These are phyloP conservation scores for Pyrrhia umbra DNA, from an alignment of 2,888 invertebrate genomes.

Conservation along the genomic window DNA sequence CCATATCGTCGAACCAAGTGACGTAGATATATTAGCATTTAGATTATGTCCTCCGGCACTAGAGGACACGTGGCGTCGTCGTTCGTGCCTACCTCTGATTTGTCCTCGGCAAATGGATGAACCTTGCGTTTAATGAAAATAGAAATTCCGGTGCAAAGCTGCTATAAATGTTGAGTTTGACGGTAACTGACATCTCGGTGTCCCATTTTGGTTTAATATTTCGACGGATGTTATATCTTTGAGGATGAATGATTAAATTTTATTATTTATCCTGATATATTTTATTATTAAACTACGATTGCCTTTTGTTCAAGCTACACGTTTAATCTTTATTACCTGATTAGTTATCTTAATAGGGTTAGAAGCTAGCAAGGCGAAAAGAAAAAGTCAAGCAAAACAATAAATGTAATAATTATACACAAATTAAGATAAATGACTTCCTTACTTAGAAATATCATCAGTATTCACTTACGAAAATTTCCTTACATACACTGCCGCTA, in stretches of 20 bases:
- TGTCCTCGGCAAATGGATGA: constrained; percentile 64
- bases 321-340: too few species aligned
- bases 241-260: constrained; percentile 12
- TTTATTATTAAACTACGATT: background rate
- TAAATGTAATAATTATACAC: background rate
- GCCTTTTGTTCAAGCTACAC: too few species aligned
- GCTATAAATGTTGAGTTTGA: constrained; percentile 48
- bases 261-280: constrained; percentile 13
- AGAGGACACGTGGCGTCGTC: constrained; percentile 72
- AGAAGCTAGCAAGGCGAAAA: too few species aligned
- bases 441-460: constrained; percentile 28
- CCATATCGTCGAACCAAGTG: constrained; percentile 63
- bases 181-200: constrained; percentile 42
- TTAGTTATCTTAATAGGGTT: too few species aligned
- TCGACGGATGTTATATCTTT: constrained; percentile 14
- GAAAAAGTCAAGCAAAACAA: too few species aligned
- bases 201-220: constrained; percentile 39
- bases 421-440: constrained; percentile 17
- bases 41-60: constrained; percentile 79
- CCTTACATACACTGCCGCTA: constrained; percentile 40
- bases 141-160: constrained; percentile 55
- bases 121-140: constrained; percentile 65
- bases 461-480: constrained; percentile 48
- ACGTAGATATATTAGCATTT: constrained; percentile 85
- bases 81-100: constrained; percentile 65